phyloP scores from a whole-genome alignment of 2,113 vertebrate genomes.

The Carassius gibelio region DNA sequence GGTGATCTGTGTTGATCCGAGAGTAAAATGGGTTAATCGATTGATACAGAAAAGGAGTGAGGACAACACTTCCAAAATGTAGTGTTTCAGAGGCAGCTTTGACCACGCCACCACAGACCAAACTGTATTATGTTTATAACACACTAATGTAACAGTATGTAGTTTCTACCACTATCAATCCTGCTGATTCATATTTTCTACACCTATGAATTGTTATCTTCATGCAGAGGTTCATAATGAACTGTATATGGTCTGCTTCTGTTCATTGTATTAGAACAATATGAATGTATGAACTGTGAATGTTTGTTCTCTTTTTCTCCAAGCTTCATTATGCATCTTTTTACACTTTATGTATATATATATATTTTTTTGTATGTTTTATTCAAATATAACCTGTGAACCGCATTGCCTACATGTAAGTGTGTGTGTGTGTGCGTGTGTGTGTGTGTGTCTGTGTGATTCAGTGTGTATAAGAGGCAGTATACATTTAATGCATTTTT shows the following conservation, averaged over 20 bases:
- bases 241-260: conserved; percentile 27
- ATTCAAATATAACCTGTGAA: background rate
- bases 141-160: background rate
- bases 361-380: background rate
- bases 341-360: background rate
- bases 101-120: background rate
- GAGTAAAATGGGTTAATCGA: background rate
- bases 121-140: background rate
- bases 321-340: background rate
- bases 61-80: accelerated
- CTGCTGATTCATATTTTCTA: conserved; percentile 6
- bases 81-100: background rate
- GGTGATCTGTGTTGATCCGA: conserved; percentile 47
- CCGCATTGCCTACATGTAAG: background rate
- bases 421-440: background rate
- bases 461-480: no score
- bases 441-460: background rate
- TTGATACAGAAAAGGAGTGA: background rate
- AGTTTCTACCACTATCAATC: background rate
- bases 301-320: background rate
- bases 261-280: conserved; percentile 4
- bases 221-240: conserved; percentile 28
- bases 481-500: background rate
- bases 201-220: conserved; percentile 15
- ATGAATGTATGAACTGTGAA: conserved; percentile 41